phyloP scores from a whole-genome alignment of 2,888 invertebrate genomes.

The Lycophotia porphyrea region DNA sequence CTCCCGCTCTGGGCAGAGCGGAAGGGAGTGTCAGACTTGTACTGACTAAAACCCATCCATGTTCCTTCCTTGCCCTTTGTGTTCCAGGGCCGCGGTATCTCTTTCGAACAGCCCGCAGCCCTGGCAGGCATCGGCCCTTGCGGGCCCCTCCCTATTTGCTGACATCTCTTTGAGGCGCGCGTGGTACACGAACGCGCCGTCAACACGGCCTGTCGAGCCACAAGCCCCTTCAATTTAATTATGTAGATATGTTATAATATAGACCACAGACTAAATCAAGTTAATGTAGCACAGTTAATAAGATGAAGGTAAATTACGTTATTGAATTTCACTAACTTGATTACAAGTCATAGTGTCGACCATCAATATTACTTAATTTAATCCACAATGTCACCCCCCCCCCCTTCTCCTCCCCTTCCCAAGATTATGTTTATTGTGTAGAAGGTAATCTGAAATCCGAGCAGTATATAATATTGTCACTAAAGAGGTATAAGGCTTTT shows the following conservation, averaged over 20 bases:
- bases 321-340: not conserved
- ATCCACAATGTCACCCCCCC: slow-evolving; percentile 1
- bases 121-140: too few relatives aligned
- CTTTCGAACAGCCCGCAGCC: too few relatives aligned
- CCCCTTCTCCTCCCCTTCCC: not conserved
- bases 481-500: not conserved
- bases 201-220: too few relatives aligned
- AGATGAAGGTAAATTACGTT: not conserved
- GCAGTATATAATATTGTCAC: slow-evolving; percentile 5
- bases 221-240: not conserved
- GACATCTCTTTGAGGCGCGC: too few relatives aligned
- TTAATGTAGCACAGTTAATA: not conserved
- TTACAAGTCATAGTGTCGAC: not conserved
- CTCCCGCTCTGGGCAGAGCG: too few relatives aligned
- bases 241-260: not conserved
- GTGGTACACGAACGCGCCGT: too few relatives aligned
- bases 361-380: slow-evolving; percentile 29
- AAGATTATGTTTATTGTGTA: not conserved
- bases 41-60: too few relatives aligned
- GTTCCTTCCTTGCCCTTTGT: too few relatives aligned
- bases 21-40: too few relatives aligned
- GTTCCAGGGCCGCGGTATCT: too few relatives aligned
- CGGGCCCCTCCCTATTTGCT: too few relatives aligned
- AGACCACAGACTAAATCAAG: not conserved
- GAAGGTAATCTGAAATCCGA: slow-evolving; percentile 2